phyloP scores from a whole-genome alignment of 2,888 invertebrate genomes.

The Brenthis hecate region DNA sequence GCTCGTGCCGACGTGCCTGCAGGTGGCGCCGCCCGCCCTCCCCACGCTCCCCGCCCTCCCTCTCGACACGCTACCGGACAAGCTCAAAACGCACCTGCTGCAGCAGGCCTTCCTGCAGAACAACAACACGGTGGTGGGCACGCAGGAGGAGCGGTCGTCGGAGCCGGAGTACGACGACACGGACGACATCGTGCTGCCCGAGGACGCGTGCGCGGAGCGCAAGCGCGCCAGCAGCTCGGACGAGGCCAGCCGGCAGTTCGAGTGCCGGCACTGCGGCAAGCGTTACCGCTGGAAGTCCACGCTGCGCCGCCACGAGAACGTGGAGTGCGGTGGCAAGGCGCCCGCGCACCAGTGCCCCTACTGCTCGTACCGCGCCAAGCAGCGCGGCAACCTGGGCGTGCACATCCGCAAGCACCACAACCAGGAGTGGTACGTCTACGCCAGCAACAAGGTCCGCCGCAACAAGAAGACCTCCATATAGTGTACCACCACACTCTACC shows the following conservation, averaged over 20 bases:
- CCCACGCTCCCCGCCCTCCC: constrained; percentile 46
- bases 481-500: constrained; percentile 27
- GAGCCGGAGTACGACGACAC: constrained; percentile 77
- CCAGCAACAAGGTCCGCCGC: constrained; percentile 74
- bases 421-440: constrained; percentile 78
- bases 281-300: constrained; percentile 94
- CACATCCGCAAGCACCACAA: constrained; percentile 91
- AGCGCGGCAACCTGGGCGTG: constrained; percentile 91
- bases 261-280: constrained; percentile 92
- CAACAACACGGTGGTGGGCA: constrained; percentile 59
- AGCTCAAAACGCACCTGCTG: constrained; percentile 64
- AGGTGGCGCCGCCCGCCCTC: constrained; percentile 27
- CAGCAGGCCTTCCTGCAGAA: constrained; percentile 70
- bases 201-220: constrained; percentile 45
- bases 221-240: constrained; percentile 53
- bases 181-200: constrained; percentile 78
- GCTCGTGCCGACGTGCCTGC: constrained; percentile 58
- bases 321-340: constrained; percentile 92
- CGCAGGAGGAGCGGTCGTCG: constrained; percentile 78
- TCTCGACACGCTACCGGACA: constrained; percentile 54
- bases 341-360: constrained; percentile 91
- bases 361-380: constrained; percentile 90
- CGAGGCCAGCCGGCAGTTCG: constrained; percentile 85
- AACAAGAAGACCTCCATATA: constrained; percentile 69
- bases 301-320: constrained; percentile 90